Evolutionary conservation across 1,140 invertebrate species (phyloP).

Genomic region (Laupala kohalensis): DNA sequence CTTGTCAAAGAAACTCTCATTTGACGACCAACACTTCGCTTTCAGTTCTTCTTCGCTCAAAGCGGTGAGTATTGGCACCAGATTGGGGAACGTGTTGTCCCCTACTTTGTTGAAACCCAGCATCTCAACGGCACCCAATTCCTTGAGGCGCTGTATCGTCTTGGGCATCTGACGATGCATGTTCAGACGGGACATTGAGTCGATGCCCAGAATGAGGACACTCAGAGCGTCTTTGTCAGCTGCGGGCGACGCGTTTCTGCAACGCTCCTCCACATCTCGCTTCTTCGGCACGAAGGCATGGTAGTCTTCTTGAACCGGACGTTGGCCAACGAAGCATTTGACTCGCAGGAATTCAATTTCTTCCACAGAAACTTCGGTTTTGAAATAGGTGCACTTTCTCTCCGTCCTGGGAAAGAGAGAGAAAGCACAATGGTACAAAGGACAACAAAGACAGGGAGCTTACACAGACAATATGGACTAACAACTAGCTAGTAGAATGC

Average conservation of each 20-base stretch:
- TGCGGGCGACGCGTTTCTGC: constrained; percentile 18
- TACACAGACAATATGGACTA: too few relatives aligned
- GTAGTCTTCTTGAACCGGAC: constrained; percentile 47
- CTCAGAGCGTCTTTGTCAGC: constrained; percentile 30
- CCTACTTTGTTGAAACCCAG: constrained; percentile 70
- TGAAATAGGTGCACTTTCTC: constrained; percentile 30
- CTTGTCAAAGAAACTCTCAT: constrained; percentile 38
- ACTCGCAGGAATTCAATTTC: constrained; percentile 51
- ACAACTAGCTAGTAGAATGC: too few relatives aligned
- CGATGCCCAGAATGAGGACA: constrained; percentile 71
- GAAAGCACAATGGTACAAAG: too few relatives aligned
- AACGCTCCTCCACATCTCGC: constrained; percentile 28
- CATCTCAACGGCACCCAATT: constrained; percentile 45
- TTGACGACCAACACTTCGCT: constrained; percentile 39
- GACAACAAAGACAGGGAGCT: too few relatives aligned
- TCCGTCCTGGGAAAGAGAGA: constrained; percentile 28
- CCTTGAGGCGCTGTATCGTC: constrained; percentile 41
- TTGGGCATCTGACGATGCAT: constrained; percentile 67
- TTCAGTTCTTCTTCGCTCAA: constrained; percentile 42
- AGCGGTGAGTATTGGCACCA: constrained; percentile 58
- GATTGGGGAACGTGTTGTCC: constrained; percentile 73
- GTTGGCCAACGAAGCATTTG: constrained; percentile 35
- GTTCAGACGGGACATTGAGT: constrained; percentile 74
- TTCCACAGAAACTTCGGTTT: constrained; percentile 27
- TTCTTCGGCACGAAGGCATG: constrained; percentile 44